Conservation (phyloP, 2,113 vertebrate genomes). For the Cyrtonyx montezumae region DNA sequence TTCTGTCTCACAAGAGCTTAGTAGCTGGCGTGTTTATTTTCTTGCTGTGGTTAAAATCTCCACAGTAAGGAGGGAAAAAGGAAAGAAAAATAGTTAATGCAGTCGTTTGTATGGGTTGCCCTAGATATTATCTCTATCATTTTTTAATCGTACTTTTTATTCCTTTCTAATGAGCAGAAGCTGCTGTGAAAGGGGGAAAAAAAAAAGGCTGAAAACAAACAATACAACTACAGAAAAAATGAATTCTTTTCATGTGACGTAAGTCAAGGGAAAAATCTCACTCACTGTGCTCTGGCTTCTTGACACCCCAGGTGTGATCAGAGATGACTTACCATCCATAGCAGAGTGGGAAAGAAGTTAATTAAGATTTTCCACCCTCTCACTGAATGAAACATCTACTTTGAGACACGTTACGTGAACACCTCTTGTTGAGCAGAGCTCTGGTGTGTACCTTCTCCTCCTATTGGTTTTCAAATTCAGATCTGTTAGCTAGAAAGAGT, state of each 20-base stretch:
- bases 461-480: conserved; percentile 22
- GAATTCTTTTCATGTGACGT: conserved; percentile 68
- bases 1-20: conserved; percentile 36
- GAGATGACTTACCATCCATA: conserved; percentile 74
- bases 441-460: neutral
- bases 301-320: conserved; percentile 78
- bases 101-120: conserved; percentile 54
- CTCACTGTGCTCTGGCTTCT: conserved; percentile 61
- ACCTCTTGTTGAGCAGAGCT: conserved; percentile 30
- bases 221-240: conserved; percentile 67
- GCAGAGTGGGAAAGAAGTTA: conserved; percentile 79
- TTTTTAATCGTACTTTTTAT: conserved; percentile 4
- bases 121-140: conserved; percentile 51
- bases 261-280: conserved; percentile 60
- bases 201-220: conserved; percentile 63
- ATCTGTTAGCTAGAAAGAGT: conserved; percentile 20
- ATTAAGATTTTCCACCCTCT: conserved; percentile 76
- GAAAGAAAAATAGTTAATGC: conserved; percentile 50
- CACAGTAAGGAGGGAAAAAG: rapidly evolving
- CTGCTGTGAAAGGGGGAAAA: conserved; percentile 23
- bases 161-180: conserved; percentile 45
- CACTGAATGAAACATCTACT: conserved; percentile 68
- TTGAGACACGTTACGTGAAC: conserved; percentile 35
- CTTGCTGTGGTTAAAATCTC: conserved; percentile 54
- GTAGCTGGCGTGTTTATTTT: conserved; percentile 32